These are phyloP conservation scores for Vanessa atalanta DNA, from an alignment of 1,140 invertebrate genomes.

Conservation along the genomic window DNA sequence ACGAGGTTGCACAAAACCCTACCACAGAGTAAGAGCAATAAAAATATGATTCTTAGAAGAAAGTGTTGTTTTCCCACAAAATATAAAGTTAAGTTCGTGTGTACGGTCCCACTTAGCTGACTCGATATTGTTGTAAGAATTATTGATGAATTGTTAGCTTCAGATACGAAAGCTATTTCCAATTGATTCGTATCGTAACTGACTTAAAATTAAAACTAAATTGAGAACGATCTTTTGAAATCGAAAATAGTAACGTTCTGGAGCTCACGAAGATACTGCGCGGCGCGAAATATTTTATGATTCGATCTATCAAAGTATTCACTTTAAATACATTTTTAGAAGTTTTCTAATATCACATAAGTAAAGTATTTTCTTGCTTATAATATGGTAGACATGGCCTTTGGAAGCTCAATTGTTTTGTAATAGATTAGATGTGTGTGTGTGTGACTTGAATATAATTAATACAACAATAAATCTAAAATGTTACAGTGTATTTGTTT, in stretches of 20 bases:
- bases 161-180: not conserved
- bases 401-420: too few relatives aligned
- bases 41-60: too few relatives aligned
- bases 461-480: too few relatives aligned
- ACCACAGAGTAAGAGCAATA: too few relatives aligned
- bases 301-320: not conserved
- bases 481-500: too few relatives aligned
- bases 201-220: constrained; percentile 4
- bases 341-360: too few relatives aligned
- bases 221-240: not conserved
- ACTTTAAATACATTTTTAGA: not conserved
- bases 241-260: not conserved
- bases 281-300: not conserved
- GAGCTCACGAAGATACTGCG: not conserved
- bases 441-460: too few relatives aligned
- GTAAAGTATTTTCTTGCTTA: too few relatives aligned
- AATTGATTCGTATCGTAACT: not conserved
- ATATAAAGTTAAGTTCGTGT: not conserved
- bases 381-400: too few relatives aligned
- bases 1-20: too few relatives aligned
- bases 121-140: constrained; percentile 2
- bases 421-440: too few relatives aligned
- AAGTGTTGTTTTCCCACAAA: too few relatives aligned
- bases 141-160: constrained; percentile 3
- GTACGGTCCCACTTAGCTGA: not conserved